Percentiles rank a stretch among this genome's conserved stretches.
Evolutionary conservation across 2,113 vertebrate genomes (phyloP).

Genomic region (Myanophis thanlyinensis): DNA sequence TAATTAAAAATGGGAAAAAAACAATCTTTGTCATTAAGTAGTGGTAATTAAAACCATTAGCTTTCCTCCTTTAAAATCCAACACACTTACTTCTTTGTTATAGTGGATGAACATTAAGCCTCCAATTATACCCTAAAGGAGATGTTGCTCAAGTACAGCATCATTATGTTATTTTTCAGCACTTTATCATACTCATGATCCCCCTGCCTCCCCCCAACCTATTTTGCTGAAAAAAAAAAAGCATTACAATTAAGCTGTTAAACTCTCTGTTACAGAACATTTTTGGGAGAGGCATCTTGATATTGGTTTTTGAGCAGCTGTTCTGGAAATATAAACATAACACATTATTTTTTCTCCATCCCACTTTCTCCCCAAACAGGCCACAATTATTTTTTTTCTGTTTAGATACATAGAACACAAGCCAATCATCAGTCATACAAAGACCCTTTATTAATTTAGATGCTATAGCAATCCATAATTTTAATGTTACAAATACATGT

Average conservation of each 20-base stretch:
- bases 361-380: not conserved
- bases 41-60: conserved; percentile 1
- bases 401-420: conserved; percentile 42
- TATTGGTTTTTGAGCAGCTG: conserved; percentile 49
- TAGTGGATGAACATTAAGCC: conserved; percentile 15
- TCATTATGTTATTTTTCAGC: conserved; percentile 25
- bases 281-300: conserved; percentile 31
- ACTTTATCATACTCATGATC: not conserved
- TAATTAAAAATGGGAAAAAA: not conserved
- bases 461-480: conserved; percentile 48
- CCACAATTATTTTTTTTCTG: conserved; percentile 35
- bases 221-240: not conserved
- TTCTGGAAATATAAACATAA: conserved; percentile 46
- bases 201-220: not conserved
- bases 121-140: not conserved
- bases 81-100: not conserved
- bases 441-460: conserved; percentile 49
- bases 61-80: not conserved
- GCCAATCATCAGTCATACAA: conserved; percentile 45
- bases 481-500: conserved; percentile 52
- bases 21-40: not conserved
- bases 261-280: conserved; percentile 11
- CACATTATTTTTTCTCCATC: conserved; percentile 12
- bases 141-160: not conserved
- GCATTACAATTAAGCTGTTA: conserved; percentile 27